A percentile compares a stretch with the other conserved stretches of the same genome.
Evolutionary conservation across 2,797 vertebrate species (phyloP).

Genomic region (Chaetodon trifasciatus): DNA sequence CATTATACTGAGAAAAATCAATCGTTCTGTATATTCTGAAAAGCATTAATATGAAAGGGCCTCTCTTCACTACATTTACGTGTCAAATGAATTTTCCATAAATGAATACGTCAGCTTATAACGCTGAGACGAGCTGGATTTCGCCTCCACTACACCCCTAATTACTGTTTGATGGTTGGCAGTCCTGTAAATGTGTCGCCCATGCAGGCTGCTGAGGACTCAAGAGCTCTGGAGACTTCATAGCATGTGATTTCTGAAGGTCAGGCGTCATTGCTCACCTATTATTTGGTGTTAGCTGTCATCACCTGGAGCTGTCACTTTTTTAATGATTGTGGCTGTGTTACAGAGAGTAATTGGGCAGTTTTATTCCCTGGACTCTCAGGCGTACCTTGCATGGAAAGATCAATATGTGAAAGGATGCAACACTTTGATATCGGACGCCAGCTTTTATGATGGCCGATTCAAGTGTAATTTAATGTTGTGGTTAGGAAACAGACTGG

Average conservation of each 20-base stretch:
- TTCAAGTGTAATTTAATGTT: neutral
- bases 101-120: conserved; percentile 15
- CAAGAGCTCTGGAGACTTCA: conserved; percentile 3
- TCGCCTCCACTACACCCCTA: conserved; percentile 1
- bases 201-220: conserved; percentile 3
- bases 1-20: neutral
- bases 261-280: conserved; percentile 25
- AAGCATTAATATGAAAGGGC: neutral
- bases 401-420: conserved; percentile 1
- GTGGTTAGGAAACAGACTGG: neutral
- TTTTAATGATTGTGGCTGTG: neutral
- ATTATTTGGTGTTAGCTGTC: conserved; percentile 23
- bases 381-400: neutral
- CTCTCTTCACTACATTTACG: neutral
- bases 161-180: conserved; percentile 45
- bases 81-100: neutral
- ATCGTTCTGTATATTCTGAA: neutral
- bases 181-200: neutral
- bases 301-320: conserved; percentile 30
- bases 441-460: neutral
- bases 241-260: conserved; percentile 19
- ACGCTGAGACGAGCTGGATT: conserved; percentile 10
- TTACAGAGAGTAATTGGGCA: neutral
- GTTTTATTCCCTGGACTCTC: conserved; percentile 1
- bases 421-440: neutral